These are phyloP conservation scores for Synergus japonicus DNA, from an alignment of 2,888 invertebrate genomes.

Conservation along the genomic window DNA sequence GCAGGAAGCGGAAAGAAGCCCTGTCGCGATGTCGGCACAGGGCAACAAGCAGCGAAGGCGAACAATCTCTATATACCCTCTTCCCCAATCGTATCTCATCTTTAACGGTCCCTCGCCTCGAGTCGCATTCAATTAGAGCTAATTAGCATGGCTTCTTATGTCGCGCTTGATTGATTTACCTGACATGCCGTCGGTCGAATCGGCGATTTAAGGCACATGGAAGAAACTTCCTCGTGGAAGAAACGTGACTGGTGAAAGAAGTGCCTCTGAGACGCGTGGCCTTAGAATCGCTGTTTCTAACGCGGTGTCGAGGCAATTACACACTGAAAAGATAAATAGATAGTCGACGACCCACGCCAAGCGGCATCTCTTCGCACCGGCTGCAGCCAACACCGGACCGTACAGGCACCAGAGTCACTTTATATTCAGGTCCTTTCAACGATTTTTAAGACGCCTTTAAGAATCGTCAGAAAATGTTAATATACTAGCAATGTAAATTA, in stretches of 20 bases:
- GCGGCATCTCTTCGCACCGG: slow-evolving; percentile 13
- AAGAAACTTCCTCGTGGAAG: slow-evolving; percentile 35
- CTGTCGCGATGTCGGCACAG: slow-evolving; percentile 14
- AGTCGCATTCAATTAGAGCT: slow-evolving; percentile 45
- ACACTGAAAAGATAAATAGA: slow-evolving; percentile 62
- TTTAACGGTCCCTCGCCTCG: slow-evolving; percentile 41
- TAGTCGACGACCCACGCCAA: slow-evolving; percentile 32
- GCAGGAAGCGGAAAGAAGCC: slow-evolving; percentile 41
- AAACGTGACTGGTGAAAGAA: slow-evolving; percentile 38
- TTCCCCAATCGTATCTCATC: slow-evolving; percentile 44
- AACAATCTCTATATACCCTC: slow-evolving; percentile 28
- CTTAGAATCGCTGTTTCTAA: slow-evolving; percentile 49
- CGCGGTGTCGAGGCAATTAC: slow-evolving; percentile 60
- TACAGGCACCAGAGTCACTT: background rate
- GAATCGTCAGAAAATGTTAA: slow-evolving; percentile 37
- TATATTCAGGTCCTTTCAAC: slow-evolving; percentile 39
- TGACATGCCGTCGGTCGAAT: slow-evolving; percentile 41
- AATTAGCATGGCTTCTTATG: slow-evolving; percentile 45
- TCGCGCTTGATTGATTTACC: slow-evolving; percentile 45
- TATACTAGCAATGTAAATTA: slow-evolving; percentile 36
- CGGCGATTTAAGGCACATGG: slow-evolving; percentile 38
- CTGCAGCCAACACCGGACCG: slow-evolving; percentile 5
- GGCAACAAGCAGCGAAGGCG: background rate
- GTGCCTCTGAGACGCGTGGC: slow-evolving; percentile 41
- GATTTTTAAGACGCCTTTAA: slow-evolving; percentile 39